Base-by-base conservation (phyloP, 2,797 vertebrate species). In the Bucorvus abyssinicus region DNA sequence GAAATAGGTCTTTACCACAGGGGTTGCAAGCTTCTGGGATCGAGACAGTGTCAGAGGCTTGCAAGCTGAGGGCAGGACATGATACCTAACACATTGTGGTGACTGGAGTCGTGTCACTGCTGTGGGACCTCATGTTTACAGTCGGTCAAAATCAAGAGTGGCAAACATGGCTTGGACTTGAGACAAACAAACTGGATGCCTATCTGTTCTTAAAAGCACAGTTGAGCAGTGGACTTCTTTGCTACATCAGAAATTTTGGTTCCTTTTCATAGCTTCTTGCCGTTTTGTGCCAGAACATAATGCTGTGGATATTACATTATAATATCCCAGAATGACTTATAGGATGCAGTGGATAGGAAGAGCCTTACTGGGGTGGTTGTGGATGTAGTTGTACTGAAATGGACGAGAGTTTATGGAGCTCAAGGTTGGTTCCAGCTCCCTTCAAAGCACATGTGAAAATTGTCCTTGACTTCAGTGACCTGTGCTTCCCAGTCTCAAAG, bases 1-100 rank as follows among this genome's bases (percentile, higher is more conserved):
- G 67, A 89, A 94, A 61, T 47, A 76, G 59, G 30, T 26, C 21
- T 76, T 91, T 82, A 70, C 63, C 56, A 90, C 36, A 69, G 87
- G 80, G 67, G 19, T 32, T 84, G 68, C 74, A 50, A 84, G 22
- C 34, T 82, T 67, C 68, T 69, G 75, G 74, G 67, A 55, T 32
- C 34, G 34, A 70, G 87, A 20, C 15, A 29, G 30, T 55, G 90
- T 50, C 60, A 67, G 94, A 70, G 47, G 47, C 52, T 79, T 69
- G 70, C 17, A 27, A 68, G 42, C 2, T 6, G 18, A 80, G 73
- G 50, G 30, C 38, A 68, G 44, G 75, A 42, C 10, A 2, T 27
- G 21, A 27, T 15, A 71, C 27, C 19, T 87, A 30, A 52, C 13
- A 26, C 0, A 0, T 32, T 29, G 36, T 71, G 50, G 13, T 65